Evolutionary conservation across 2,888 invertebrate species (phyloP), one percentile per base, ranked within the genome.

Genomic region (Gryllus longicercus): DNA sequence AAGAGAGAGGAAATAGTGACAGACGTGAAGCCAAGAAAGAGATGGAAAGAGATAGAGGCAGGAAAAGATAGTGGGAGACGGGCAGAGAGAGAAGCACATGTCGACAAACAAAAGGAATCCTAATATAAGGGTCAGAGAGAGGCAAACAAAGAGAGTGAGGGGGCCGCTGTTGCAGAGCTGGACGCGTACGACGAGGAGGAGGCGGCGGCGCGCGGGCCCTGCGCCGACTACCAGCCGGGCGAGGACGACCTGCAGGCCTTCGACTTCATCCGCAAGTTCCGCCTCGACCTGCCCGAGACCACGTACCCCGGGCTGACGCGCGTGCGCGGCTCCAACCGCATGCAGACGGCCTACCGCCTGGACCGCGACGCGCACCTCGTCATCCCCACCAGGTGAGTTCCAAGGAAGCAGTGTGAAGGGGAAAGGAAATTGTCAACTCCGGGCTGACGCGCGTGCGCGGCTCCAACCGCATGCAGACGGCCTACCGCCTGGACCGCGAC

Each of bases 321-420:
- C 85, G 93, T 95, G 5, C 88, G 90, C 80, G 96, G 96, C 0
- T 94, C 95, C 0, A 93, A 92, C 86, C 89, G 91, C 10, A 87
- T 94, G 85, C 96, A 96, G 87, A 93, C 91, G 1, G 96, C 96
- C 0, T 96, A 94, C 85, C 90, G 95, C 84, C 89, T 96, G 76
- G 92, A 94, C 79, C 90, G 90, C 81, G 91, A 92, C 79, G 92
- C 94, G 1, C 93, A 95, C 86, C 88, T 96, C 81, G 93, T 93
- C 0, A 87, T 94, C 82, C 91, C 93, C 10, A 92, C 95, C 75
- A 90, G 91, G 95, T 94, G 87, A 88, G 87, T 38, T 0, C 38
- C 38, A 8, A 38, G 0, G 8, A 38, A 0, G 38, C 38, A 38
- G 38, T 38, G 38, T 38, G 38, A 38, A 38, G 38, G 38, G 38